Percentiles rank a stretch among this genome's conserved stretches.
Evolutionary conservation across 2,888 invertebrate genomes (phyloP).

Genomic region (Epinotia ramella): DNA sequence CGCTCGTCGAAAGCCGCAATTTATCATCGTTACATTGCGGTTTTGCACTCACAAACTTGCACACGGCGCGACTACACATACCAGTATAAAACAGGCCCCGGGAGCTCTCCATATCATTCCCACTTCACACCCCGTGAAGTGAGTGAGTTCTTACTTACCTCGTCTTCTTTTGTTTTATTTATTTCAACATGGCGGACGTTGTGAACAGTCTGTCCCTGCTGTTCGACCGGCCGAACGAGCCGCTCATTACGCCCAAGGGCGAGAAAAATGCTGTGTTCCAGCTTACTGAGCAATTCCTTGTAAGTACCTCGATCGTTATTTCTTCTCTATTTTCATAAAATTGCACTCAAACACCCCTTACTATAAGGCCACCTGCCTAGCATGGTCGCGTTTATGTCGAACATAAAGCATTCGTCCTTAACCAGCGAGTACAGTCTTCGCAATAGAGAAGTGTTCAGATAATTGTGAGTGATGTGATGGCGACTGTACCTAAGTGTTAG

Average conservation of each 20-base stretch:
- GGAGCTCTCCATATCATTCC: slow-evolving; percentile 52
- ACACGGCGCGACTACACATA: slow-evolving; percentile 49
- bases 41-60: slow-evolving; percentile 55
- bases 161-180: slow-evolving; percentile 43
- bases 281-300: slow-evolving; percentile 86
- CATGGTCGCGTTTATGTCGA: no score
- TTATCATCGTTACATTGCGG: slow-evolving; percentile 43
- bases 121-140: slow-evolving; percentile 79
- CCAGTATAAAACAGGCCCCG: slow-evolving; percentile 53
- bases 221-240: slow-evolving; percentile 87
- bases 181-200: slow-evolving; percentile 62
- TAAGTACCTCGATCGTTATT: slow-evolving; percentile 68
- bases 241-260: slow-evolving; percentile 87
- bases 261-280: slow-evolving; percentile 86
- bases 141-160: slow-evolving; percentile 48
- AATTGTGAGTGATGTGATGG: no score
- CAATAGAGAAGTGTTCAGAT: no score
- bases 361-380: not conserved
- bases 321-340: not conserved
- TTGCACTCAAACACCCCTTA: not conserved
- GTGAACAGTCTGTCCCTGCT: slow-evolving; percentile 69
- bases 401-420: no score
- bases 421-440: no score
- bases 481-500: no score
- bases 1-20: slow-evolving; percentile 14